phyloP scores from a whole-genome alignment of 2,888 invertebrate genomes.

The Euspilapteryx auroguttella region DNA sequence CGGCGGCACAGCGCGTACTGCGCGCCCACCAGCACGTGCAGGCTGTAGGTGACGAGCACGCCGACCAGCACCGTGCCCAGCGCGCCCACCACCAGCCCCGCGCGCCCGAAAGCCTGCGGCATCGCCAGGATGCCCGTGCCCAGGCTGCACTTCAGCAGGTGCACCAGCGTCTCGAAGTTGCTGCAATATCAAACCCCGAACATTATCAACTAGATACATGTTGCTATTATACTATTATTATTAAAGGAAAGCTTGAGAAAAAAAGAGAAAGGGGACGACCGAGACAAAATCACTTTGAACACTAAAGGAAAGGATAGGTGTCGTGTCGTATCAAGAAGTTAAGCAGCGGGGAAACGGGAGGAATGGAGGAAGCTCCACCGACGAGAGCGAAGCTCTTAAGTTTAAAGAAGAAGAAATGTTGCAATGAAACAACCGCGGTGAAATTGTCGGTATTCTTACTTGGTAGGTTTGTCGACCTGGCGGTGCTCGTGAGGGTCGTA shows the following conservation, averaged over 20 bases:
- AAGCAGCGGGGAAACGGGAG: too few species aligned
- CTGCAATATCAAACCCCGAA: constrained; percentile 51
- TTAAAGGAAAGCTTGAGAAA: too few species aligned
- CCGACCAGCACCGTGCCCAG: constrained; percentile 79
- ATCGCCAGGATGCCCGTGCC: constrained; percentile 94
- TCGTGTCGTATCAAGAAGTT: too few species aligned
- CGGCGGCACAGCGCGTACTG: constrained; percentile 64
- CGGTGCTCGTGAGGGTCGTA: constrained; percentile 69
- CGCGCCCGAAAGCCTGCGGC: constrained; percentile 87
- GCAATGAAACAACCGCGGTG: too few species aligned
- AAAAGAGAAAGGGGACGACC: too few species aligned
- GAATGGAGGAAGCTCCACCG: too few species aligned
- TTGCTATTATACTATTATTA: neutral
- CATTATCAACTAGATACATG: neutral
- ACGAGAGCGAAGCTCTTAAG: too few species aligned
- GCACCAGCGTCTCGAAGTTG: constrained; percentile 79
- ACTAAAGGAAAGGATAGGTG: too few species aligned
- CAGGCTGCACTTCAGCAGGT: constrained; percentile 86
- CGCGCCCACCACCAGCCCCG: constrained; percentile 79
- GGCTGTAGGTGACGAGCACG: constrained; percentile 80
- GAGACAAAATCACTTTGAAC: too few species aligned
- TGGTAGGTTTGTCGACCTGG: constrained; percentile 67
- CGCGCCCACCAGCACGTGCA: constrained; percentile 74
- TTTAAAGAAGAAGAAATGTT: too few species aligned
- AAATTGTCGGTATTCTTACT: constrained; percentile 69